Evolutionary conservation across 2,113 vertebrate species (phyloP).

Genomic region (Tachycineta bicolor): DNA sequence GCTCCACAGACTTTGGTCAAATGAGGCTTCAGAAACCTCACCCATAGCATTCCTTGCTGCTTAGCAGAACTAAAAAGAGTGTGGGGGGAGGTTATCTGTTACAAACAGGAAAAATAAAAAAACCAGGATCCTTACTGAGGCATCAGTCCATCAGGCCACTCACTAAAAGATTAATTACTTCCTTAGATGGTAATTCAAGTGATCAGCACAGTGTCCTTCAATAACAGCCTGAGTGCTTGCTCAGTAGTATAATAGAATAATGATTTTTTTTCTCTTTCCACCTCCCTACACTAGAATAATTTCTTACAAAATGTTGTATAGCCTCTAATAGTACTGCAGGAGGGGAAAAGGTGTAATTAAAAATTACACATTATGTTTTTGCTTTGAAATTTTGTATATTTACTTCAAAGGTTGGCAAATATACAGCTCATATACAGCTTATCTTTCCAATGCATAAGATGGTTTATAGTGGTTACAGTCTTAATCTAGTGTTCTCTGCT

Average conservation of each 20-base stretch:
- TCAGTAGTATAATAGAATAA: not conserved
- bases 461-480: not conserved
- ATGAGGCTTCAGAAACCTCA: not conserved
- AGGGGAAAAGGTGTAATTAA: not conserved
- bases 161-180: not conserved
- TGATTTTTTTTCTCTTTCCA: not conserved
- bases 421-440: not conserved
- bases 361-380: not conserved
- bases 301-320: not conserved
- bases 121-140: not conserved
- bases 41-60: not conserved
- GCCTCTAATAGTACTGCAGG: not conserved
- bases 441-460: not conserved
- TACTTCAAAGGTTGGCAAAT: not conserved
- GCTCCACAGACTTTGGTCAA: not conserved
- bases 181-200: not conserved
- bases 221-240: not conserved
- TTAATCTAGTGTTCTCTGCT: not conserved
- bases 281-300: not conserved
- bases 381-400: not conserved
- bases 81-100: not conserved
- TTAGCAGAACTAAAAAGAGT: not conserved
- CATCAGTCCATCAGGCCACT: not conserved
- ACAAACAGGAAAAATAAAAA: not conserved
- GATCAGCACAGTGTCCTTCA: not conserved